Evolutionary conservation across 2,797 vertebrate species (phyloP).

Genomic region (Varecia variegata): DNA sequence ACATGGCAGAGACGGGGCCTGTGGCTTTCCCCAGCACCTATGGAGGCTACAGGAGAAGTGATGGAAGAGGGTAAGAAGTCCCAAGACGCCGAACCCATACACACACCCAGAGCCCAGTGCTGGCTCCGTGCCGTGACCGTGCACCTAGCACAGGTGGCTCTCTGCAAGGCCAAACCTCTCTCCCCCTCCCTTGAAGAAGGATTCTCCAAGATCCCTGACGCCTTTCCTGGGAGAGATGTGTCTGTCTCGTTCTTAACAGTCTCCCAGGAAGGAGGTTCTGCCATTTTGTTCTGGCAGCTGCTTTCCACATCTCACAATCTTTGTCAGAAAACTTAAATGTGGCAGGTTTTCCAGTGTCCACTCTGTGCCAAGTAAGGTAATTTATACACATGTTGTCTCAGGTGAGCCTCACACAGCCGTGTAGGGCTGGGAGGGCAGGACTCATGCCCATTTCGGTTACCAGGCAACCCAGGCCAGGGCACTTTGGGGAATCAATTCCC

Average conservation of each 20-base stretch:
- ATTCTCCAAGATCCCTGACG: neutral
- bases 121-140: neutral
- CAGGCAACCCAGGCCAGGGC: neutral
- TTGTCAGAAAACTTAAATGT: neutral
- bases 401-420: neutral
- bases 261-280: neutral
- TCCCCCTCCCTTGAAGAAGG: neutral
- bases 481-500: neutral
- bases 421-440: neutral
- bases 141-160: neutral
- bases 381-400: neutral
- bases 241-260: neutral
- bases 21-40: neutral
- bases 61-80: neutral
- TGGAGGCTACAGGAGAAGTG: neutral
- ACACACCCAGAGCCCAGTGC: neutral
- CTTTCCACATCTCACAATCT: neutral
- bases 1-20: neutral
- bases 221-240: neutral
- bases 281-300: neutral
- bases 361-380: neutral
- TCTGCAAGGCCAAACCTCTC: fast-evolving
- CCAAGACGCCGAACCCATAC: neutral
- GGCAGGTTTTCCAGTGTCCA: neutral
- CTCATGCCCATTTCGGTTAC: neutral